Evolutionary conservation across 1,140 invertebrate genomes (phyloP).

Genomic region (Euwallacea fornicatus): DNA sequence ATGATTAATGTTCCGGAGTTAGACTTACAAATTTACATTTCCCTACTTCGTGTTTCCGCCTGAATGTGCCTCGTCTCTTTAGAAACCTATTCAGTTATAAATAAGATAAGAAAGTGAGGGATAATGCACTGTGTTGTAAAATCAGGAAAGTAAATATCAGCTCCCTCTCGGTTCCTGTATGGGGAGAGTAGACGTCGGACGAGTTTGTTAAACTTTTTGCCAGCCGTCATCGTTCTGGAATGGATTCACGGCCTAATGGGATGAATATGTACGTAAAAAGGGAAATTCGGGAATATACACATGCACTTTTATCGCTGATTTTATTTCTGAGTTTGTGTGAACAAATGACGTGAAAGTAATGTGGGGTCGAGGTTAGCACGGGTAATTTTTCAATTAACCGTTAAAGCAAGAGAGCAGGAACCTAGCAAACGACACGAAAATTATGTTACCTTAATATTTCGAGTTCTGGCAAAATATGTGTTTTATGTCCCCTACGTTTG

Average conservation of each 20-base stretch:
- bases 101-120: conserved; percentile 36
- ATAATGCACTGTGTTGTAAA: conserved; percentile 30
- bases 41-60: conserved; percentile 31
- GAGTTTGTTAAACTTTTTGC: conserved; percentile 25
- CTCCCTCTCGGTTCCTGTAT: conserved; percentile 5
- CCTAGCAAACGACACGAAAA: not conserved
- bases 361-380: not conserved
- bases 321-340: not conserved
- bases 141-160: conserved; percentile 31
- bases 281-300: not conserved
- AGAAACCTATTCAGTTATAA: conserved; percentile 37
- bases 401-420: not conserved
- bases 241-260: conserved; percentile 22
- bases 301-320: conserved; percentile 2
- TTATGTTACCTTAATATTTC: not conserved
- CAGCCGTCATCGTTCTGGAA: conserved; percentile 7
- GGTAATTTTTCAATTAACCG: not conserved
- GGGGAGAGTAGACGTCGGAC: not conserved
- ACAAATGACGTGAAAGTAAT: not conserved
- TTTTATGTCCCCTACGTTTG: not conserved
- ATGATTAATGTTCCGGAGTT: conserved; percentile 34
- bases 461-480: not conserved
- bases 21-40: conserved; percentile 34
- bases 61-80: conserved; percentile 32
- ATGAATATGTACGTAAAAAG: conserved; percentile 21